Base-by-base conservation (phyloP, 1,140 invertebrate genomes). In the Penaeus vannamei region DNA sequence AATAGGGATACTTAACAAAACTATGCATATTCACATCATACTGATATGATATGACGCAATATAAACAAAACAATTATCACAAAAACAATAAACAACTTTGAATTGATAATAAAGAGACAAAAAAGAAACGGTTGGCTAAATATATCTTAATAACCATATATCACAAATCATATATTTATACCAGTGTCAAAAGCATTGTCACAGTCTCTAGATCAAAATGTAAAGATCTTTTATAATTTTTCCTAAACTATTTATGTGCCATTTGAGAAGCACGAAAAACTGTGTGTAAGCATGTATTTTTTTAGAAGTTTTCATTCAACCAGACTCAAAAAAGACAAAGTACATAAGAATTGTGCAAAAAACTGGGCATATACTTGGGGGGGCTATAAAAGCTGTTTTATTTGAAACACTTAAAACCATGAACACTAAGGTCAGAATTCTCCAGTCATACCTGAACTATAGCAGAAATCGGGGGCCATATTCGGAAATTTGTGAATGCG, bases 291-390 rank as follows among this genome's bases (percentile, higher is more conserved):
- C 46, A 81, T 59, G n/a, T 59, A 26, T 81, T 53, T 59, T n/a
- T 14, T 53, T 53, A 53, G 14, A 53, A 53, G 46, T 81, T 81
- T 81, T 81, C 46, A 81, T 81, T 81, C 79, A 81, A 81, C 79
- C 79, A 81, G 79, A 81, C 79, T 79, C 32, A 79, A 81, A 76
- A 81, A 76, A 81, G 46, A 81, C 36, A 81, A 53, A 81, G 53
- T 81, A 79, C 53, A 59, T 81, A 46, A 81, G 79, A 81, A 46
- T 81, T 81, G 79, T 81, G 79, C 79, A 81, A 81, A 81, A 81
- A 59, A 81, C 46, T 81, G 79, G 79, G 79, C 79, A 81, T 59
- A 59, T 81, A 81, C 79, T 81, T 59, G 79, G 60, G 79, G 42
- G 46, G 46, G 46, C 79, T 81, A 81, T 81, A 81, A 81, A 81